Conservation (phyloP, 2,888 invertebrate genomes). For the Perizoma affinitatum region DNA sequence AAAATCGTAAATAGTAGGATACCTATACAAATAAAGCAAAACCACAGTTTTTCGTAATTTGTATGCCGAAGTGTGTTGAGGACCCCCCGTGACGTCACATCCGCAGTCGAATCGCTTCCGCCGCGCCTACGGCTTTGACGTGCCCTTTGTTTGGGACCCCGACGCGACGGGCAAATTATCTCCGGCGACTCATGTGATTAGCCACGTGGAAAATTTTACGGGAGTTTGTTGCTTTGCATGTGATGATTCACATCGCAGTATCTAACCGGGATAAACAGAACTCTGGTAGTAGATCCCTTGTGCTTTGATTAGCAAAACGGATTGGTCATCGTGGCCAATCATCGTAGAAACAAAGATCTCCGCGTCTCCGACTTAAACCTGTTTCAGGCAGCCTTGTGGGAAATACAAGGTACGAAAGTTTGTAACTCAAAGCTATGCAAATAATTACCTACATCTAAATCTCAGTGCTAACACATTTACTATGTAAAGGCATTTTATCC, state of each 20-base stretch:
- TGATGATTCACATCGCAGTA: not conserved
- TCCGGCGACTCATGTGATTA: constrained; percentile 67
- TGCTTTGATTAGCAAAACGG: not conserved
- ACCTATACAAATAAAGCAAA: constrained; percentile 2
- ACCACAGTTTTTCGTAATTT: constrained; percentile 10
- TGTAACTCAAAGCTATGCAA: constrained; percentile 5
- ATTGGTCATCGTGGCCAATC: constrained; percentile 1
- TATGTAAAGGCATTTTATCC: too few relatives aligned
- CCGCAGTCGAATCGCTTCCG: constrained; percentile 79
- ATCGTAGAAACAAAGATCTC: constrained; percentile 1
- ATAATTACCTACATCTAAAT: constrained; percentile 5
- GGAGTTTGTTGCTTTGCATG: constrained; percentile 16
- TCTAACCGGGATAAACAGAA: too few relatives aligned
- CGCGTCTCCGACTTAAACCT: not conserved
- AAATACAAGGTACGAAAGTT: constrained; percentile 4
- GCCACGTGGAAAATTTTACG: constrained; percentile 58
- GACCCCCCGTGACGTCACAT: constrained; percentile 70
- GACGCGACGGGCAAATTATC: constrained; percentile 57
- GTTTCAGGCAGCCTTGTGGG: constrained; percentile 10
- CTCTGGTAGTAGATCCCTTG: too few relatives aligned
- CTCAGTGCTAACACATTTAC: not conserved
- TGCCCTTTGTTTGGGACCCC: constrained; percentile 68
- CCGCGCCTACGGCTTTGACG: constrained; percentile 73
- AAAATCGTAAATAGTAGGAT: too few relatives aligned
- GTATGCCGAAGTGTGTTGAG: constrained; percentile 19